Conservation (phyloP, 2,113 vertebrate genomes). For the Brienomyrus brachyistius region DNA sequence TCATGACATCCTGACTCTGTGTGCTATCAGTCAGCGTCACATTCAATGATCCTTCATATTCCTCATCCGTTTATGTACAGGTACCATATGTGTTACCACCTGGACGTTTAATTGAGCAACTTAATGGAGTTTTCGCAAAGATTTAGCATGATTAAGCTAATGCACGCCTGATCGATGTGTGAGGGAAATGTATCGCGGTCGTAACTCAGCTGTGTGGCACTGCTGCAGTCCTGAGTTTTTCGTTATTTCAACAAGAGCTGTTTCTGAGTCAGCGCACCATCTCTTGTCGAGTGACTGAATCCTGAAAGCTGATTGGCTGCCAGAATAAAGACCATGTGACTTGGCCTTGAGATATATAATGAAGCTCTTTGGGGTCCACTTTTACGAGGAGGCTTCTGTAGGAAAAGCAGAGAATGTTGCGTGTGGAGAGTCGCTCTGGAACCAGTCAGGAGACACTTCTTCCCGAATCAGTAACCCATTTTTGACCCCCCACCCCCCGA, state of each 20-base stretch:
- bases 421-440: not conserved
- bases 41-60: not conserved
- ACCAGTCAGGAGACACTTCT: not conserved
- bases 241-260: not conserved
- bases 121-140: not conserved
- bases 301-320: not conserved
- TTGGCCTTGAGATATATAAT: not conserved
- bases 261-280: not conserved
- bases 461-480: not conserved
- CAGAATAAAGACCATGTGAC: not conserved
- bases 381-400: not conserved
- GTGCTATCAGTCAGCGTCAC: not conserved
- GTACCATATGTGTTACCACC: not conserved
- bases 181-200: not conserved
- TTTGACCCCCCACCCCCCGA: not conserved
- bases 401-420: not conserved
- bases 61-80: not conserved
- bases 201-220: not conserved
- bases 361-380: not conserved
- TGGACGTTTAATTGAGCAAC: constrained; percentile 1
- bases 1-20: not conserved
- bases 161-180: not conserved
- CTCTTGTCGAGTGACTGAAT: not conserved
- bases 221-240: not conserved
- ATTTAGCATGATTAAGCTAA: not conserved